A percentile compares a stretch with the other conserved stretches of the same genome.
phyloP scores from a whole-genome alignment of 2,888 invertebrate species.

The Diploptera punctata region DNA sequence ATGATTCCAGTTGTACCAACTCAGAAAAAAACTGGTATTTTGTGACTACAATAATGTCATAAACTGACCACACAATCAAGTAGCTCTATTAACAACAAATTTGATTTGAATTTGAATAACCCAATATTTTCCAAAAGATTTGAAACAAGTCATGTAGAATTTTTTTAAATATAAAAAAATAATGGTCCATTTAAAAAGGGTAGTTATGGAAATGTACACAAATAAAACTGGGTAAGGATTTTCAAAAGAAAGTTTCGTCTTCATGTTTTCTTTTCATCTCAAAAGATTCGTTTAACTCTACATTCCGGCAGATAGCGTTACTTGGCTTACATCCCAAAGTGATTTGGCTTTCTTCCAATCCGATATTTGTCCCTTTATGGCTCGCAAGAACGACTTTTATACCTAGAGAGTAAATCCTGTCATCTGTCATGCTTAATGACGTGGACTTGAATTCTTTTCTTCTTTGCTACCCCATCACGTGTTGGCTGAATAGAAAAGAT shows the following conservation, averaged over 20 bases:
- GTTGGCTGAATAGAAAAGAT: background rate
- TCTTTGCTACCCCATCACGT: background rate
- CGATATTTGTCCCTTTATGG: conserved; percentile 32
- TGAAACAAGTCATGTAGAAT: background rate
- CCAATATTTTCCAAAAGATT: background rate
- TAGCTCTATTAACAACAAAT: background rate
- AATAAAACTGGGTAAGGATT: conserved; percentile 34
- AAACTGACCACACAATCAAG: background rate
- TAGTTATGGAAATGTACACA: conserved; percentile 37
- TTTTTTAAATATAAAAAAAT: background rate
- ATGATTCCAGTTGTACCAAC: no score
- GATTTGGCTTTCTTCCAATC: conserved; percentile 35
- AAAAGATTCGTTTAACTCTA: background rate
- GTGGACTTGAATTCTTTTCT: conserved; percentile 24
- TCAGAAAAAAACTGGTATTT: background rate
- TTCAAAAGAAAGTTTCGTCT: conserved; percentile 27
- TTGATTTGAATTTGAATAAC: background rate
- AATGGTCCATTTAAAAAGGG: background rate
- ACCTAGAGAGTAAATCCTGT: conserved; percentile 25
- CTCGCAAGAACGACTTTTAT: conserved; percentile 18
- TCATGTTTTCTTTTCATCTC: background rate
- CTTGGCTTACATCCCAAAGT: conserved; percentile 28
- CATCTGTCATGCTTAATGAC: conserved; percentile 30
- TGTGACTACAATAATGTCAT: background rate
- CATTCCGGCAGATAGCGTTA: conserved; percentile 27